A percentile compares a stretch with the other conserved stretches of the same genome.
phyloP scores from a whole-genome alignment of 2,888 invertebrate genomes.

The Leucophenga maculata region DNA sequence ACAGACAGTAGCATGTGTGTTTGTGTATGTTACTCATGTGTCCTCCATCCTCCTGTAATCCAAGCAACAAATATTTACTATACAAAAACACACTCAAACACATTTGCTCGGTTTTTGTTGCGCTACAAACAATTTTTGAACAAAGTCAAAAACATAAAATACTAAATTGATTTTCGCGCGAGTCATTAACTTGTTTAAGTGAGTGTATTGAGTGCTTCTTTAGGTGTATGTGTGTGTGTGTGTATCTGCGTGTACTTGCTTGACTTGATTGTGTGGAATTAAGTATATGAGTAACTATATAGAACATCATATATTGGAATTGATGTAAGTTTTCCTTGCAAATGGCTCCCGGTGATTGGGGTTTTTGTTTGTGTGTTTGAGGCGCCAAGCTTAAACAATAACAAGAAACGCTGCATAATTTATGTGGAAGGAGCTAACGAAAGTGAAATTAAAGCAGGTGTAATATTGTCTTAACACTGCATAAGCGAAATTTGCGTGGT shows the following conservation, averaged over 20 bases:
- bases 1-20: not conserved
- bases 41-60: not conserved
- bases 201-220: constrained; percentile 25
- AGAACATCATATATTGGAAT: too few species aligned
- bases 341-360: not conserved
- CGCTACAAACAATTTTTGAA: constrained; percentile 33
- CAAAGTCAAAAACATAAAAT: constrained; percentile 48
- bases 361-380: not conserved
- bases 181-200: constrained; percentile 57
- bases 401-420: constrained; percentile 14
- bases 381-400: constrained; percentile 4
- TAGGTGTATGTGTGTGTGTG: not conserved
- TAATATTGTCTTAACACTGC: too few species aligned
- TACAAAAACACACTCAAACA: constrained; percentile 5
- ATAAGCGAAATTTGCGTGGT: too few species aligned
- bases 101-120: constrained; percentile 24
- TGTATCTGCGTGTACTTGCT: not conserved
- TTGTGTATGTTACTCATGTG: not conserved
- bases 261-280: not conserved
- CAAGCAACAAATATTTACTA: constrained; percentile 9
- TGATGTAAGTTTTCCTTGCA: not conserved
- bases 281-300: not conserved
- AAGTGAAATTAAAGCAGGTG: too few species aligned
- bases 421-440: not conserved
- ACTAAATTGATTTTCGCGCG: constrained; percentile 56